phyloP scores from a whole-genome alignment of 2,888 invertebrate species.

The Chrysolina oricalcia region DNA sequence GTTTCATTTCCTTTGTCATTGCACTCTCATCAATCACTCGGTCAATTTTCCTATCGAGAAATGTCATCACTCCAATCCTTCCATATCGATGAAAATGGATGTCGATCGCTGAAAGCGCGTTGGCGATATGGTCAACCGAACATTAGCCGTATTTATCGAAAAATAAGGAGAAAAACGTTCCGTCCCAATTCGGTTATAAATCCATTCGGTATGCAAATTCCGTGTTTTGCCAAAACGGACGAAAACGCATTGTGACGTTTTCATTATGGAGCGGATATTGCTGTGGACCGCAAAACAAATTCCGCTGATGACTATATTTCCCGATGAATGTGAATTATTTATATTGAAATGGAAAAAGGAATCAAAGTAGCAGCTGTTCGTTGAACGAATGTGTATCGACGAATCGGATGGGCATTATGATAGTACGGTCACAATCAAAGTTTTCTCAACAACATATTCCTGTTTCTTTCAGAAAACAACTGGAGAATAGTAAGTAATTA shows the following conservation, averaged over 20 bases:
- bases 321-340: conserved; percentile 48
- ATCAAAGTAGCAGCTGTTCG: conserved; percentile 15
- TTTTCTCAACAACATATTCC: too few relatives aligned
- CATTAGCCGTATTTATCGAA: conserved; percentile 29
- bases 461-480: too few relatives aligned
- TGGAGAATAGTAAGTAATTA: too few relatives aligned
- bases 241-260: conserved; percentile 46
- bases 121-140: background rate
- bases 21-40: conserved; percentile 40
- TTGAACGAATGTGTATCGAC: background rate
- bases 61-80: conserved; percentile 42
- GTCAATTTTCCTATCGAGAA: conserved; percentile 35
- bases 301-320: conserved; percentile 49
- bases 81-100: conserved; percentile 41
- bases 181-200: conserved; percentile 38
- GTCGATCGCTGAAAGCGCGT: conserved; percentile 30
- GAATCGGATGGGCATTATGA: background rate
- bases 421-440: background rate
- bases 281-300: conserved; percentile 48
- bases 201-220: conserved; percentile 46
- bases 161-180: conserved; percentile 27
- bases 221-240: conserved; percentile 39
- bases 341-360: conserved; percentile 41
- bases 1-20: conserved; percentile 34
- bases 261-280: conserved; percentile 50